Evolutionary conservation across 2,113 vertebrate genomes (phyloP).

Genomic region (Tychaedon coryphoeus): DNA sequence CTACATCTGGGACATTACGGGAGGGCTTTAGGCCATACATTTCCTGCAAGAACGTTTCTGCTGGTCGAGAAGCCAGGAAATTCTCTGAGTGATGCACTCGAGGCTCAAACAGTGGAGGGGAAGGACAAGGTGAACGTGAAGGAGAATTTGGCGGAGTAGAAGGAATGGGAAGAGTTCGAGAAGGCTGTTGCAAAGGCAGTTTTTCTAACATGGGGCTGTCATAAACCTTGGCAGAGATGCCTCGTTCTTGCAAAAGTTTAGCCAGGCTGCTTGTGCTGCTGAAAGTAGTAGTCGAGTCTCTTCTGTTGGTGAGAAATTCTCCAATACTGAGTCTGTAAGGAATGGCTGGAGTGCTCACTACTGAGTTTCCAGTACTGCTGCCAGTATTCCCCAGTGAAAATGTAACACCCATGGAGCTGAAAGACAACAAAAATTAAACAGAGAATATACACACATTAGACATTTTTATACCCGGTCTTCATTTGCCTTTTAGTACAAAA

Average conservation of each 20-base stretch:
- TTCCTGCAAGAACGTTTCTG: slow-evolving; percentile 93
- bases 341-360: slow-evolving; percentile 78
- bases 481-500: background rate
- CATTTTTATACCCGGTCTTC: background rate
- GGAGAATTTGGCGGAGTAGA: slow-evolving; percentile 84
- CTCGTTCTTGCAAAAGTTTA: slow-evolving; percentile 88
- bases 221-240: slow-evolving; percentile 92
- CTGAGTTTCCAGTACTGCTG: slow-evolving; percentile 76
- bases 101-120: slow-evolving; percentile 77
- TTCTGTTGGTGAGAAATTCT: slow-evolving; percentile 81
- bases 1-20: slow-evolving; percentile 69
- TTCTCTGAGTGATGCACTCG: slow-evolving; percentile 80
- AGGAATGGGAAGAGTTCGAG: slow-evolving; percentile 63
- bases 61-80: slow-evolving; percentile 93
- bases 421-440: background rate
- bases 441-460: background rate
- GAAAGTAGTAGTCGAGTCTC: slow-evolving; percentile 72
- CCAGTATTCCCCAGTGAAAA: slow-evolving; percentile 68
- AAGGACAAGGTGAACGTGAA: slow-evolving; percentile 70
- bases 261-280: slow-evolving; percentile 81
- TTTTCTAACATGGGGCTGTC: slow-evolving; percentile 62
- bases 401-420: slow-evolving; percentile 61
- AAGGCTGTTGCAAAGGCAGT: slow-evolving; percentile 5
- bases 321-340: slow-evolving; percentile 85
- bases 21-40: slow-evolving; percentile 86